phyloP scores from a whole-genome alignment of 2,113 vertebrate genomes.

The Pollachius pollachius region DNA sequence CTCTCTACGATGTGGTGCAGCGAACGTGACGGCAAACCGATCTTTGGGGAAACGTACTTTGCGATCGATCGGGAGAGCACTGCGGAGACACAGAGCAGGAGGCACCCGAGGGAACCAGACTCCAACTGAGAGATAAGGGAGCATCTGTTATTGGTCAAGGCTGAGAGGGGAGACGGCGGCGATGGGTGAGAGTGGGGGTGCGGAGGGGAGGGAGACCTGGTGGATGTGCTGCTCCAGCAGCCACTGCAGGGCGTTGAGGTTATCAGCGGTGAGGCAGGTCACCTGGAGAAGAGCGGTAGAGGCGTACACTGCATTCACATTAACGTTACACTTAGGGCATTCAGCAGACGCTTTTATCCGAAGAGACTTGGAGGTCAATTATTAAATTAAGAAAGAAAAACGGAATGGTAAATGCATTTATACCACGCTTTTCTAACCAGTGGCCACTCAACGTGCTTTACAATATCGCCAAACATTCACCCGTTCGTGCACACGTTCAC shows the following conservation, averaged over 20 bases:
- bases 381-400: too few relatives aligned
- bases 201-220: constrained; percentile 71
- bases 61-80: constrained; percentile 85
- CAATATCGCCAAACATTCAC: too few relatives aligned
- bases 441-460: too few relatives aligned
- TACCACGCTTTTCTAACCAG: too few relatives aligned
- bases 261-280: constrained; percentile 70
- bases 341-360: too few relatives aligned
- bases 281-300: constrained; percentile 69
- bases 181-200: too few relatives aligned
- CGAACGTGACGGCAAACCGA: neutral
- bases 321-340: too few relatives aligned
- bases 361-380: too few relatives aligned
- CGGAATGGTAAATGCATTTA: too few relatives aligned
- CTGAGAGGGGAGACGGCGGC: neutral
- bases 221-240: constrained; percentile 82
- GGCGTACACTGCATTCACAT: neutral
- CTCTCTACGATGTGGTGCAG: neutral
- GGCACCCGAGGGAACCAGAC: constrained; percentile 80
- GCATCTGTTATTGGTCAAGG: neutral
- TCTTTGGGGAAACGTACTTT: constrained; percentile 71
- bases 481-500: too few relatives aligned
- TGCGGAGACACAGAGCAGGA: constrained; percentile 86
- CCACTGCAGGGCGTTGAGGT: constrained; percentile 75
- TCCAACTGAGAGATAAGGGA: constrained; percentile 80